Percentiles rank a stretch among this genome's conserved stretches.
Evolutionary conservation across 37 sponge, comb jelly and placozoan genomes (phyloP).

Genomic region (Ephydatia muelleri): DNA sequence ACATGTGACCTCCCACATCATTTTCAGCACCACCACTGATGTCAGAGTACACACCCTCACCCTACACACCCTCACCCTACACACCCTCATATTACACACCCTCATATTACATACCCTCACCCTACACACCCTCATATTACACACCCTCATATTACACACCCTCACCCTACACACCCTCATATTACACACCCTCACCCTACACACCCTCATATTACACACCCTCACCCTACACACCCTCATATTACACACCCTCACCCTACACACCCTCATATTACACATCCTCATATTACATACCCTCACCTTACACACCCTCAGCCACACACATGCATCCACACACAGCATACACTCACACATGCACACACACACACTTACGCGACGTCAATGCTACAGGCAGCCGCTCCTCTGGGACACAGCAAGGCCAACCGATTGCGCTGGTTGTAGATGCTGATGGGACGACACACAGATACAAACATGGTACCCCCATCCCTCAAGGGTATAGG

Average conservation of each 20-base stretch:
- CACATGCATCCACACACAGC: background rate
- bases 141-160: background rate
- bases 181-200: no score
- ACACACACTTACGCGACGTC: background rate
- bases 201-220: background rate
- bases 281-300: background rate
- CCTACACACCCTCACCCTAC: background rate
- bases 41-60: no score
- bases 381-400: constrained; percentile 41
- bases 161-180: no score
- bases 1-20: no score
- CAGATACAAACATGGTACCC: constrained; percentile 19
- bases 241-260: background rate
- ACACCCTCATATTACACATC: no score
- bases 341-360: no score
- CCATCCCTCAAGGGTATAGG: background rate
- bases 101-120: no score
- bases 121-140: background rate
- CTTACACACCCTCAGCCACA: background rate
- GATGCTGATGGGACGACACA: constrained; percentile 39
- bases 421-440: constrained; percentile 14
- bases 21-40: no score
- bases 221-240: background rate
- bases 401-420: background rate
- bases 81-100: background rate